phyloP scores from a whole-genome alignment of 2,797 vertebrate genomes.

The Malacoctenus gilli region DNA sequence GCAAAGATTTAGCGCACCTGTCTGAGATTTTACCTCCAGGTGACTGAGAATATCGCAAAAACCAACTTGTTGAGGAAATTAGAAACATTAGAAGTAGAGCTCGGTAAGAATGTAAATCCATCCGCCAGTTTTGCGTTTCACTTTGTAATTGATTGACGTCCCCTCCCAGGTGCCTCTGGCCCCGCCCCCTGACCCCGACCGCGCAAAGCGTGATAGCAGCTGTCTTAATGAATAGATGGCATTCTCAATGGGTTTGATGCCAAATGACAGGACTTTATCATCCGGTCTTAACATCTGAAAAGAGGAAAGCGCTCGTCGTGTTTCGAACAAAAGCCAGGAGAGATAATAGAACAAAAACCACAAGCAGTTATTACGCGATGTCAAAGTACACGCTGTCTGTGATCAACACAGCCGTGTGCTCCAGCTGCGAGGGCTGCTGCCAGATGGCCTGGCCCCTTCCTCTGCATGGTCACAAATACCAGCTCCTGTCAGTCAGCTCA shows the following conservation, averaged over 20 bases:
- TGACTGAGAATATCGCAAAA: too few species aligned
- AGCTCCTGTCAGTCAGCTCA: constrained; percentile 74
- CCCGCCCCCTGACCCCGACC: constrained; percentile 18
- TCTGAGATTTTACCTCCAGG: constrained; percentile 2
- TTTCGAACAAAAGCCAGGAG: constrained; percentile 10
- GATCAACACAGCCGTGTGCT: constrained; percentile 56
- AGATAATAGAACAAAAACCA: constrained; percentile 11
- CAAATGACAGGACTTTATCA: constrained; percentile 4
- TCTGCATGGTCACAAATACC: constrained; percentile 73
- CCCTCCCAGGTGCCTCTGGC: constrained; percentile 5
- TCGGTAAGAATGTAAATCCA: not conserved
- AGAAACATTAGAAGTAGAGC: not conserved
- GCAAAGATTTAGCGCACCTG: too few species aligned
- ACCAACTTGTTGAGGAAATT: constrained; percentile 4
- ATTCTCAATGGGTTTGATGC: constrained; percentile 16
- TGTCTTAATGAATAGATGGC: constrained; percentile 21
- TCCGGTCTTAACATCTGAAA: not conserved
- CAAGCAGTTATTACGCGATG: constrained; percentile 28
- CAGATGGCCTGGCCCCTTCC: constrained; percentile 71
- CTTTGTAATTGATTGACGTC: constrained; percentile 31
- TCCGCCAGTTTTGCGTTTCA: constrained; percentile 18
- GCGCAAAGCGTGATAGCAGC: constrained; percentile 19
- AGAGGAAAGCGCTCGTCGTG: constrained; percentile 1
- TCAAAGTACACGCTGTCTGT: constrained; percentile 43
- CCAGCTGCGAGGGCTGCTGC: constrained; percentile 72